Conservation (phyloP, 2,797 vertebrate genomes). For the Xerus rutilus region DNA sequence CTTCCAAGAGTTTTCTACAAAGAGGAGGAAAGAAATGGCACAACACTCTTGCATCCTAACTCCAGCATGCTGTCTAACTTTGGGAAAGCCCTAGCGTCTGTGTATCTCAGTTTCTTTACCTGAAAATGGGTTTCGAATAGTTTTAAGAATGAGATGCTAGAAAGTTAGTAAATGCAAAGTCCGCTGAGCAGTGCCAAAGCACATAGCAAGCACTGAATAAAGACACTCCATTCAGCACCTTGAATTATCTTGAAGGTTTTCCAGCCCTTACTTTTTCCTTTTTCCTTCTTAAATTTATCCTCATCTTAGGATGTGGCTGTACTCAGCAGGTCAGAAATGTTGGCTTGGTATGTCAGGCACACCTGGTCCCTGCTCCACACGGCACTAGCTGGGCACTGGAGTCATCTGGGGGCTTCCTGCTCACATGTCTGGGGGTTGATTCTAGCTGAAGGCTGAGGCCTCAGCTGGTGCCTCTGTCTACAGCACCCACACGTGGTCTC, state of each 20-base stretch:
- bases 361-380: no score
- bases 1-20: background rate
- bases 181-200: no score
- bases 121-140: background rate
- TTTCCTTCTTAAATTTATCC: background rate
- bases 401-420: background rate
- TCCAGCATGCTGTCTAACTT: background rate
- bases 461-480: background rate
- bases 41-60: rapidly evolving
- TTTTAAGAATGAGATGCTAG: background rate
- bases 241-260: background rate
- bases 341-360: background rate
- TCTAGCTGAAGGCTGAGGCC: background rate
- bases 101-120: background rate
- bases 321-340: background rate
- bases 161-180: background rate
- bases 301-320: background rate
- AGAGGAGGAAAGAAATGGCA: background rate
- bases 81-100: no score
- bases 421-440: background rate
- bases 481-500: background rate
- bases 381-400: background rate
- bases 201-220: no score
- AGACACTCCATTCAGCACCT: no score
- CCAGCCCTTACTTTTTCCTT: background rate